phyloP scores from a whole-genome alignment of 2,888 invertebrate genomes.

The Ichneumoninae sp. region DNA sequence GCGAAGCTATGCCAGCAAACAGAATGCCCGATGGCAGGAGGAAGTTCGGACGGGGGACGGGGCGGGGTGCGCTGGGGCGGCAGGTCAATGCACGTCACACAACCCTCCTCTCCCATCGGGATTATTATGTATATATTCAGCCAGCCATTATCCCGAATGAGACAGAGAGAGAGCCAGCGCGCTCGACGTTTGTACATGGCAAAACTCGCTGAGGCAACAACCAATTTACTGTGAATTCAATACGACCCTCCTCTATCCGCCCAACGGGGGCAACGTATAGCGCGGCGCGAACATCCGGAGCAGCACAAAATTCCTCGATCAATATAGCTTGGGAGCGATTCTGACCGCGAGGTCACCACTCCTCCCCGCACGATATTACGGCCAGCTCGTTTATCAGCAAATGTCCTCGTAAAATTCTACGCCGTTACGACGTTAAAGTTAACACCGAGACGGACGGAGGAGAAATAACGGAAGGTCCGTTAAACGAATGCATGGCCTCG shows the following conservation, averaged over 20 bases:
- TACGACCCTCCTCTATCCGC: neutral
- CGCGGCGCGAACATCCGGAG: slow-evolving; percentile 13
- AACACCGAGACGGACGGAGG: neutral
- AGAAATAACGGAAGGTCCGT: neutral
- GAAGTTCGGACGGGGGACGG: slow-evolving; percentile 36
- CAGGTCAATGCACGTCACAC: slow-evolving; percentile 54
- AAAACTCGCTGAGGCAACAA: slow-evolving; percentile 19
- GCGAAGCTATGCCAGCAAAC: slow-evolving; percentile 53
- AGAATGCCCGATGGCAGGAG: slow-evolving; percentile 32
- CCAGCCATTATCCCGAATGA: neutral
- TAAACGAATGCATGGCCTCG: slow-evolving; percentile 2
- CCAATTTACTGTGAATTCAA: slow-evolving; percentile 43
- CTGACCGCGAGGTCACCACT: slow-evolving; percentile 11
- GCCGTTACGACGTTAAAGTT: slow-evolving; percentile 22
- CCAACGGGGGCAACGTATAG: slow-evolving; percentile 5
- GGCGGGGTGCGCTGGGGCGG: slow-evolving; percentile 19
- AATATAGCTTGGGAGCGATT: slow-evolving; percentile 59
- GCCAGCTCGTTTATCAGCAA: slow-evolving; percentile 13
- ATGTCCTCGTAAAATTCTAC: slow-evolving; percentile 10
- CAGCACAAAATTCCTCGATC: slow-evolving; percentile 47
- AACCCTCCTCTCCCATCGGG: slow-evolving; percentile 8
- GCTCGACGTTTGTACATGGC: neutral
- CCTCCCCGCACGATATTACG: slow-evolving; percentile 19
- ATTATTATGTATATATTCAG: slow-evolving; percentile 1
- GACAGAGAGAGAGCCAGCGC: neutral